Conservation (phyloP, 92 coral and sea anemone species). For the Siderastrea radians region DNA sequence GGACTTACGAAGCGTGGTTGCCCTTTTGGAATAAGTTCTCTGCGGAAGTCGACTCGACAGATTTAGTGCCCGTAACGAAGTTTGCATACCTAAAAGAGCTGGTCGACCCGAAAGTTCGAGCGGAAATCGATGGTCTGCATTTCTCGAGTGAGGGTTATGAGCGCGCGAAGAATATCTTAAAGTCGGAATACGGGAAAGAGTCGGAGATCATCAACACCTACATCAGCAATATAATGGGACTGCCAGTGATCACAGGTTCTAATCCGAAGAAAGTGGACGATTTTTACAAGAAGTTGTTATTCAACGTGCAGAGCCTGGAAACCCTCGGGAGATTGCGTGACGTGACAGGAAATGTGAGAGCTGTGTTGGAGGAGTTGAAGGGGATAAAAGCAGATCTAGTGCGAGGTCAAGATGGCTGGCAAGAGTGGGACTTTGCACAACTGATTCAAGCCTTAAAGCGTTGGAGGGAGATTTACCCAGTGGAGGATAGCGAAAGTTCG, state of each 20-base stretch:
- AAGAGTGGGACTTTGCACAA: conserved; percentile 59
- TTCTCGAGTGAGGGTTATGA: conserved; percentile 34
- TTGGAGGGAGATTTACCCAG: conserved; percentile 53
- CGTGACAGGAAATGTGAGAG: conserved; percentile 49
- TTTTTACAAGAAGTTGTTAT: conserved; percentile 28
- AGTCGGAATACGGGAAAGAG: conserved; percentile 32
- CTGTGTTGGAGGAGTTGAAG: conserved; percentile 46
- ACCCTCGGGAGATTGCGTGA: conserved; percentile 62
- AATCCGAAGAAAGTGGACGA: conserved; percentile 38
- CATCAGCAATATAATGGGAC: conserved; percentile 42
- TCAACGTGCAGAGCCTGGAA: conserved; percentile 43
- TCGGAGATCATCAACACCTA: conserved; percentile 34
- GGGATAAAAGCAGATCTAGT: conserved; percentile 56
- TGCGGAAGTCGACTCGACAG: conserved; percentile 37
- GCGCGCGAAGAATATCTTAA: conserved; percentile 29
- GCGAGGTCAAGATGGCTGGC: conserved; percentile 57
- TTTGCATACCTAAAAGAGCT: conserved; percentile 35
- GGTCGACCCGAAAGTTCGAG: conserved; percentile 37
- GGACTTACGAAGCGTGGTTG: conserved; percentile 28
- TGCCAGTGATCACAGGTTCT: conserved; percentile 30
- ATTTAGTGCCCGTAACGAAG: conserved; percentile 24
- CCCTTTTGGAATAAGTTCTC: conserved; percentile 43
- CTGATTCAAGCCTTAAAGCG: conserved; percentile 37
- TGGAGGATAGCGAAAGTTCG: background rate
- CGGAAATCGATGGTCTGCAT: conserved; percentile 12